Base-by-base conservation (phyloP, 2,113 vertebrate genomes). In the Sapayoa aenigma region DNA sequence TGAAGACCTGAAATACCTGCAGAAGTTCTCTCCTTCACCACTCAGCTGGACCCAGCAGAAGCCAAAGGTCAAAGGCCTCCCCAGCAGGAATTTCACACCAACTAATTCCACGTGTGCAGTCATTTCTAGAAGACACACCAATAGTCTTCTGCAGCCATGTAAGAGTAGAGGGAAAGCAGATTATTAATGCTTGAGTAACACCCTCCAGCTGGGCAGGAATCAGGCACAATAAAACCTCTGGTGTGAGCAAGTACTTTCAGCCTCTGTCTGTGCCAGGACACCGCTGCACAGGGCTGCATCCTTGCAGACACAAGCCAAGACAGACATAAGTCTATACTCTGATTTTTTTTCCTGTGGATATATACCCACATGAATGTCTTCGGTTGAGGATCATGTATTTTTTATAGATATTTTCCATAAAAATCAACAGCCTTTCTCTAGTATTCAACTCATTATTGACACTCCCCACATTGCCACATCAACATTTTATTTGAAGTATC, bases 401-500 rank as follows among this genome's bases (percentile, higher is more conserved):
- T 87, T 81, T 53, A 84, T 17, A 79, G 13, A 50, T 18, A 3
- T 91, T 76, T 85, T 63, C 41, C 74, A 85, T 35, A 71, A 95
- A 90, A 95, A 91, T 69, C 80, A 93, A 78, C 76, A 82, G 73
- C 23, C 33, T 89, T 82, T 76, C 62, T 76, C 33, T 89, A 89
- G 72, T 65, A 69, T 84, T 85, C 85, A 84, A 67, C 49, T 93
- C 63, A 60, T 90, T 91, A 93, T 46, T 2, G 5, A 58, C 41
- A 84, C 18, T 67, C 46, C 37, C 49, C 33, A 47, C 50, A 77
- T 56, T 1, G 7, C 39, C 69, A 60, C 41, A 88, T 83, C 90
- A 92, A 65, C 84, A 69, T 89, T 95, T 93, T 88, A 89, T 87
- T 74, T 89, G 79, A 92, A 87, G 62, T 52, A 87, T 72, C 87